phyloP scores from a whole-genome alignment of 2,888 invertebrate species.

The Hipparchia sbordonii region DNA sequence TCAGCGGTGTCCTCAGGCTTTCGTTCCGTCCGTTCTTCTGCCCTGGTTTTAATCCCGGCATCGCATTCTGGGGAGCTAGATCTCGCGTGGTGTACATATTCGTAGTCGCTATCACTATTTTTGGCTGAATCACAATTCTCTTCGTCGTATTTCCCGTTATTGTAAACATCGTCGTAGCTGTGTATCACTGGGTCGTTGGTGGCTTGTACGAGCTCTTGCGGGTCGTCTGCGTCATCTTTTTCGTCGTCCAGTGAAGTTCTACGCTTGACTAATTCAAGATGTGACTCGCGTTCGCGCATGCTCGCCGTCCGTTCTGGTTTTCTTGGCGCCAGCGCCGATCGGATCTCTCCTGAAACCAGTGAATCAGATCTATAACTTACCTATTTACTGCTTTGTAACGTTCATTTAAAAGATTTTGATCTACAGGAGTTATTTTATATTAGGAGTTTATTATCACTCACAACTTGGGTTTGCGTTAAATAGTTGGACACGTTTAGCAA shows the following conservation, averaged over 20 bases:
- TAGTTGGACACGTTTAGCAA: background rate
- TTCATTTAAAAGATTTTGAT: background rate
- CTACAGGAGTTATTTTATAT: too few species aligned
- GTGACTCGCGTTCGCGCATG: conserved; percentile 90
- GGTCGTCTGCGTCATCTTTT: conserved; percentile 77
- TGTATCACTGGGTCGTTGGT: conserved; percentile 75
- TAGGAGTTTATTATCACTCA: background rate
- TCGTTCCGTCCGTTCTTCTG: conserved; percentile 59
- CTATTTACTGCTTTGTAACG: conserved; percentile 10
- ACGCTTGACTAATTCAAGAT: conserved; percentile 83
- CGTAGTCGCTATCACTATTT: conserved; percentile 84
- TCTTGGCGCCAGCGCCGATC: conserved; percentile 90
- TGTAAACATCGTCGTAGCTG: conserved; percentile 79
- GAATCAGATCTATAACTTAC: conserved; percentile 33
- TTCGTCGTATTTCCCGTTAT: conserved; percentile 73
- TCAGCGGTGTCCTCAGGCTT: conserved; percentile 69
- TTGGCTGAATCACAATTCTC: conserved; percentile 75
- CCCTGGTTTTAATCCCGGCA: conserved; percentile 78
- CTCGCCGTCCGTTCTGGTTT: conserved; percentile 94
- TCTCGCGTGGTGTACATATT: conserved; percentile 85
- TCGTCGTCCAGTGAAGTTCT: conserved; percentile 79
- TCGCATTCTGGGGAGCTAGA: conserved; percentile 88
- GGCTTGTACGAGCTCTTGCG: conserved; percentile 73
- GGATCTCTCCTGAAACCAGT: conserved; percentile 86
- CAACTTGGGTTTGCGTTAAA: background rate